These are phyloP conservation scores for Hippocampus mohnikei DNA, from an alignment of 2,113 vertebrate species.

Conservation along the genomic window DNA sequence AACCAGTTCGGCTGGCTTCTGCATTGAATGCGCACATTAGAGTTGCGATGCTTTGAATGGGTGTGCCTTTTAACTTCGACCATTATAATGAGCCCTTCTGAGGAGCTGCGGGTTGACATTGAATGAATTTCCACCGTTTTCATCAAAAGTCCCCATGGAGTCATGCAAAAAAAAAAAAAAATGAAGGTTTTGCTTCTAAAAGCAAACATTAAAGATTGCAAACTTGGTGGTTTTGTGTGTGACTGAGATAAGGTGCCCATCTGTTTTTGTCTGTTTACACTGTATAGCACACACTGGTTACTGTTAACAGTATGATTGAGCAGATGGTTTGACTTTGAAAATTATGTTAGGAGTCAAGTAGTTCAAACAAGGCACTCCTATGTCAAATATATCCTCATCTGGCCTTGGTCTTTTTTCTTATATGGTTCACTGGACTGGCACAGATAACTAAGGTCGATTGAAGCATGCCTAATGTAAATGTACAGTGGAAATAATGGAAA, in stretches of 20 bases:
- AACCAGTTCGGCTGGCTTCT: conserved; percentile 53
- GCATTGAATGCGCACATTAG: not conserved
- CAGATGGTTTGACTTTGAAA: conserved; percentile 6
- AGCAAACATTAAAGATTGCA: not conserved
- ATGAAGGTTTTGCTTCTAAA: not conserved
- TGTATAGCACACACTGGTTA: conserved; percentile 24
- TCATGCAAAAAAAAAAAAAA: not conserved
- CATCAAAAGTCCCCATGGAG: not conserved
- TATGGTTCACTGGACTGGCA: conserved; percentile 15
- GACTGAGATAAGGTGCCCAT: not conserved
- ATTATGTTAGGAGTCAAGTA: conserved; percentile 10
- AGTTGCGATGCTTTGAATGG: conserved; percentile 22
- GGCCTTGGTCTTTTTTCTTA: conserved; percentile 23
- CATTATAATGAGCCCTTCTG: not conserved
- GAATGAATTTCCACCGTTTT: not conserved
- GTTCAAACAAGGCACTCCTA: conserved; percentile 19
- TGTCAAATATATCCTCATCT: conserved; percentile 13
- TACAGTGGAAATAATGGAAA: not conserved
- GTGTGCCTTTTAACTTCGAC: conserved; percentile 16
- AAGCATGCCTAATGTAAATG: conserved; percentile 15
- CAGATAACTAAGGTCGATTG: conserved; percentile 32
- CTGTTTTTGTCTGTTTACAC: conserved; percentile 28
- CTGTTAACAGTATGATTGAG: conserved; percentile 3
- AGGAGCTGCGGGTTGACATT: not conserved
- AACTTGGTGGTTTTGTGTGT: not conserved